Base-by-base conservation (phyloP, 2,113 vertebrate species). In the Oreochromis aureus region DNA sequence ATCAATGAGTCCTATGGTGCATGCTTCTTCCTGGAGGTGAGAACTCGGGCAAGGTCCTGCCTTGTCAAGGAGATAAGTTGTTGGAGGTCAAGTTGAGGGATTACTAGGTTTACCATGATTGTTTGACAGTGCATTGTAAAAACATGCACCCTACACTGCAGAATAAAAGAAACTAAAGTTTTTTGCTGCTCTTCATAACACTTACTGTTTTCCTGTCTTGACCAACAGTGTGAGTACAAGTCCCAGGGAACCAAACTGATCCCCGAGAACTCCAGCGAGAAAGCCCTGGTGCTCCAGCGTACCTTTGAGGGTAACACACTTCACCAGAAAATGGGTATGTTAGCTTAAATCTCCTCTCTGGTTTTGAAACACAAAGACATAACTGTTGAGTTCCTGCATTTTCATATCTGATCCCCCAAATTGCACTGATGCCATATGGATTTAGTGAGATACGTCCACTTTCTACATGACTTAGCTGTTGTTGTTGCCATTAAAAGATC, bases 21-120 rank as follows among this genome's bases (percentile, higher is more conserved):
- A 16, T 96, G 96, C 83, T 3, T 96, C 53, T 97, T 94, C 87
- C 92, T 97, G 90, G 96, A 96, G 96, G 96, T 97, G 90, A 96
- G 92, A 58, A 56, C 53, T 34, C 39, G 4, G 5, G 16, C 12
- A 46, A 18, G 46, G 10, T 10, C 41, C 34, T 32, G 11, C 6
- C 56, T 80, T 53, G 6, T 5, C 51, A 53, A 73, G 22, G 41
- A 81, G 84, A 73, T 82, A 39, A 39, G 9, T 39, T 39, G 36
- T 39, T 39, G 36, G 10, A 4, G 9, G 78, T 80, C 69, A 44
- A n/a, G 44, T 15, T 34, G 34, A 58, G 30, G 39, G 5, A 32
- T 13, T 44, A 3, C 19, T 53, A 46, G 36, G 3, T 4, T 10
- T 10, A 39, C 36, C 2, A 24, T 58, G 12, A 18, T 46, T 88